A percentile compares a stretch with the other conserved stretches of the same genome.
Evolutionary conservation across 2,888 invertebrate genomes (phyloP).

Genomic region (Ferrisia virgata): DNA sequence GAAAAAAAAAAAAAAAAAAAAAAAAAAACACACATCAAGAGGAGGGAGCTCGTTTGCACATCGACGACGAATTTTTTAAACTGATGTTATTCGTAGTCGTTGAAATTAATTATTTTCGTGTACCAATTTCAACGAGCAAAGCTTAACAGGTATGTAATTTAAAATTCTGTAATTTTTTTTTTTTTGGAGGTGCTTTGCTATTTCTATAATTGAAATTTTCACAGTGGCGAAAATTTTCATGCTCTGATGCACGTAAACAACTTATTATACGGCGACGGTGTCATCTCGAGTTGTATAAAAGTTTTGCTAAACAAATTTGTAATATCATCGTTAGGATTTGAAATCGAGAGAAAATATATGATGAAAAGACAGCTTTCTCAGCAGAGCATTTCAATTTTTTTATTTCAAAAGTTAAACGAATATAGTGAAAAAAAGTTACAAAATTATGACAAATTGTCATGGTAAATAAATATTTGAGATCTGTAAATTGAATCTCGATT

Average conservation of each 20-base stretch:
- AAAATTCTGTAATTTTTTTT: background rate
- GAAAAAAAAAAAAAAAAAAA: background rate
- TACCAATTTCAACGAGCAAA: background rate
- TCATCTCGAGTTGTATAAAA: too few relatives aligned
- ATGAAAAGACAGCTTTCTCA: too few relatives aligned
- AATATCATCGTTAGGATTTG: too few relatives aligned
- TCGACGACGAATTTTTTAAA: background rate
- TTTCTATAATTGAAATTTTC: background rate
- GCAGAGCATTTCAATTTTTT: too few relatives aligned
- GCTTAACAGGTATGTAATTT: background rate
- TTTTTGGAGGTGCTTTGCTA: background rate
- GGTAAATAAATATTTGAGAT: too few relatives aligned
- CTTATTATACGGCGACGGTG: too few relatives aligned
- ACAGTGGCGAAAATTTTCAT: background rate
- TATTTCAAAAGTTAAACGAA: too few relatives aligned
- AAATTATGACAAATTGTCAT: too few relatives aligned
- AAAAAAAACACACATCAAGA: background rate
- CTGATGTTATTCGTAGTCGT: background rate
- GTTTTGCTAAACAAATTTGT: too few relatives aligned
- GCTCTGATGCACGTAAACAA: background rate
- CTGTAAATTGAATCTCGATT: too few relatives aligned
- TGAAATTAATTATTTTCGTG: conserved; percentile 10
- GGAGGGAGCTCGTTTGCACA: background rate
- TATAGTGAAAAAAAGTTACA: too few relatives aligned
- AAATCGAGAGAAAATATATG: too few relatives aligned